Conservation (phyloP, 2,888 invertebrate genomes). For the Hybos culiciformis region DNA sequence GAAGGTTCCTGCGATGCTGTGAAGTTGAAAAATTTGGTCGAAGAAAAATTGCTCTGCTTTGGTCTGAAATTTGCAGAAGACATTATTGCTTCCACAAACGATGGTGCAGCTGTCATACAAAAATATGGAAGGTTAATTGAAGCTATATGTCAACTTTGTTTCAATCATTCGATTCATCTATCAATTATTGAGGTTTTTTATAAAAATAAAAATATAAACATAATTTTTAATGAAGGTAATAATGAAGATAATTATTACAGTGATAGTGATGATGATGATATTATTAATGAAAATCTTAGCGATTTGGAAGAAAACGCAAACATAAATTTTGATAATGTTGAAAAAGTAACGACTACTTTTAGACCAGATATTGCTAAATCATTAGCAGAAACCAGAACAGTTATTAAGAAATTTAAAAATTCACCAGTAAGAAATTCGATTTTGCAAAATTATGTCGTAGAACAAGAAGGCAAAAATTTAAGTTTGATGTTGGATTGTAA, state of each 20-base stretch:
- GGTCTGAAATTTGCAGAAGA: neutral
- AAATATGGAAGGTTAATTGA: neutral
- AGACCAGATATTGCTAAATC: neutral
- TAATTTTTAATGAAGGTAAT: neutral
- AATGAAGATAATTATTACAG: neutral
- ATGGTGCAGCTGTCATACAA: neutral
- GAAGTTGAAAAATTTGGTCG: neutral
- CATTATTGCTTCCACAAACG: neutral
- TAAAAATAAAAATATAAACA: neutral
- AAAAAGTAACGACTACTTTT: neutral
- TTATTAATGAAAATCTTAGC: neutral
- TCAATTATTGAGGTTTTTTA: neutral
- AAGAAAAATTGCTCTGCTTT: neutral
- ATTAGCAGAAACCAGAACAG: neutral
- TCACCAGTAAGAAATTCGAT: neutral
- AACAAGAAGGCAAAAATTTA: neutral
- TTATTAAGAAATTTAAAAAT: neutral
- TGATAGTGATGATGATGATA: too few relatives aligned
- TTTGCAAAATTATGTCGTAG: neutral
- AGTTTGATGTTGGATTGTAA: neutral
- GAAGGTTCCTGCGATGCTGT: neutral
- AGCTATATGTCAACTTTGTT: neutral
- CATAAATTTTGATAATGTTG: neutral
- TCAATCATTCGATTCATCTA: neutral
- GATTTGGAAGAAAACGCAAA: neutral